These are phyloP conservation scores for Lophotriccus pileatus DNA, from an alignment of 2,797 vertebrate genomes.

Conservation along the genomic window DNA sequence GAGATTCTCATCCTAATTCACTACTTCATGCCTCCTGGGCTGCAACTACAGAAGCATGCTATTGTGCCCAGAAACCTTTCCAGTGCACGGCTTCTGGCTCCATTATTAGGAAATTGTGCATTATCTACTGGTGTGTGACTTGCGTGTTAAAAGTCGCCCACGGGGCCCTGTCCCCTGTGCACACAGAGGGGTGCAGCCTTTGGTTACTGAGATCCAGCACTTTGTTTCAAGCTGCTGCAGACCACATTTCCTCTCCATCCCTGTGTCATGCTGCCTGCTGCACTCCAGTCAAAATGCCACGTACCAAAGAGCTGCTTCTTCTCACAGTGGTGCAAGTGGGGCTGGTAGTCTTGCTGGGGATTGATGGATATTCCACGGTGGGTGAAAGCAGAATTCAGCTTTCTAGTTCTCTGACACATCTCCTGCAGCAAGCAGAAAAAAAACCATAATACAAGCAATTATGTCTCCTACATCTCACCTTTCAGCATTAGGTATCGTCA, in stretches of 20 bases:
- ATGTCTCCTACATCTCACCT: neutral
- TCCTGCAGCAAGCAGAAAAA: neutral
- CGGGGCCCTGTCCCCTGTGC: neutral
- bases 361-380: neutral
- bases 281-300: accelerated
- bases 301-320: neutral
- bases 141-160: neutral
- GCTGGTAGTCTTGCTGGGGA: neutral
- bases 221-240: neutral
- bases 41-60: neutral
- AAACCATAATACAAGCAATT: neutral
- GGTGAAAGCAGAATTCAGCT: neutral
- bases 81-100: neutral
- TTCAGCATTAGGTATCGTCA: neutral
- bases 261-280: accelerated
- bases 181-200: neutral
- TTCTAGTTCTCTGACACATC: neutral
- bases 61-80: constrained; percentile 1
- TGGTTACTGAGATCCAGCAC: neutral
- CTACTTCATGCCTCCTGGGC: neutral
- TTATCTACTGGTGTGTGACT: neutral
- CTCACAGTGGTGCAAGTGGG: neutral
- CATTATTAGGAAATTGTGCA: constrained; percentile 10
- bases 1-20: constrained; percentile 35
- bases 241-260: neutral